phyloP scores from a whole-genome alignment of 2,797 vertebrate species.

The Telmatherina bonti region DNA sequence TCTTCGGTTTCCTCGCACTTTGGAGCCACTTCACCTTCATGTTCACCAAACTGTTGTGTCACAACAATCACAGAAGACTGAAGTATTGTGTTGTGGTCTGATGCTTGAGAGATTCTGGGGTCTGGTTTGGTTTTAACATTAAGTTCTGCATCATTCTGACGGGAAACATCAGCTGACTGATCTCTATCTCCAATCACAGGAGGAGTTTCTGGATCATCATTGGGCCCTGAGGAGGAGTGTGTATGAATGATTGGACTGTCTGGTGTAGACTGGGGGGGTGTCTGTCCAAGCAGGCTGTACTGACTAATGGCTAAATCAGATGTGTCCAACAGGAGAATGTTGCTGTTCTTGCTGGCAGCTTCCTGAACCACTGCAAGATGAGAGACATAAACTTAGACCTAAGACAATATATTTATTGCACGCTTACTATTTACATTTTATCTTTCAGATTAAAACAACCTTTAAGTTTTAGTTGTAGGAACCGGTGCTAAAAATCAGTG shows the following conservation, averaged over 20 bases:
- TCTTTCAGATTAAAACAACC: background rate
- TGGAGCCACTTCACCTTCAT: background rate
- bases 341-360: constrained; percentile 87
- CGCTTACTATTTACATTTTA: background rate
- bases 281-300: constrained; percentile 87
- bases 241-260: constrained; percentile 76
- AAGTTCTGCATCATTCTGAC: constrained; percentile 12
- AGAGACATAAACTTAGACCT: background rate
- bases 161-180: constrained; percentile 9
- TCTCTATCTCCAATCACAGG: constrained; percentile 22
- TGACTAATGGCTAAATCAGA: constrained; percentile 87
- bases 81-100: background rate
- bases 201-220: constrained; percentile 14
- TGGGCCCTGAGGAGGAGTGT: background rate
- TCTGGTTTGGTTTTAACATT: constrained; percentile 8
- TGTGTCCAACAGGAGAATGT: constrained; percentile 89
- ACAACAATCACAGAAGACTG: constrained; percentile 47
- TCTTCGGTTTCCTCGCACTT: constrained; percentile 5
- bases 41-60: constrained; percentile 28
- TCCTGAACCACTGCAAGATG: constrained; percentile 87
- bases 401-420: background rate
- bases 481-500: too few relatives aligned
- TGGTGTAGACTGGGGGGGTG: constrained; percentile 80
- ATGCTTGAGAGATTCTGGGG: background rate
- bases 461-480: background rate